phyloP scores from a whole-genome alignment of 2,113 vertebrate species.

The Carassius carassius region DNA sequence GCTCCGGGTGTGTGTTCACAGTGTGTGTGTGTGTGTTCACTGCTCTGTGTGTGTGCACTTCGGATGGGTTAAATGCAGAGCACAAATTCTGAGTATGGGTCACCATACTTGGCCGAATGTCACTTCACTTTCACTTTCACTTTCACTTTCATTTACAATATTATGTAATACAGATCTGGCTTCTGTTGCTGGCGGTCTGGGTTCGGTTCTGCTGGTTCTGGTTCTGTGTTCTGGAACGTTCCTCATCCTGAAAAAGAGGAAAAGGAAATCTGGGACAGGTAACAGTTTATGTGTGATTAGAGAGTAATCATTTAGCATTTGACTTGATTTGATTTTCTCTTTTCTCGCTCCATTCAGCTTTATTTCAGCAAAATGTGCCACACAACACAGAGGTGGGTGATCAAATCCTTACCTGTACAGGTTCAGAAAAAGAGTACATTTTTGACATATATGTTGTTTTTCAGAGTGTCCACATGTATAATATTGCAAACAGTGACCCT shows the following conservation, averaged over 20 bases:
- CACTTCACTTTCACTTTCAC: too few species aligned
- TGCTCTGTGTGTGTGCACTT: too few species aligned
- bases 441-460: not conserved
- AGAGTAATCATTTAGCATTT: not conserved
- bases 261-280: constrained; percentile 1
- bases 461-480: not conserved
- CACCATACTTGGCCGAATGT: too few species aligned
- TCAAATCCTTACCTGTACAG: not conserved
- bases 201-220: constrained; percentile 8
- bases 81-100: too few species aligned
- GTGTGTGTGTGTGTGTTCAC: too few species aligned
- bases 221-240: not conserved
- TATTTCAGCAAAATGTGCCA: not conserved
- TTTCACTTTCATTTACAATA: not conserved
- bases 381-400: not conserved
- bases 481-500: not conserved
- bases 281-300: not conserved
- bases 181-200: not conserved
- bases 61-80: too few species aligned
- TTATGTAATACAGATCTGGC: not conserved
- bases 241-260: constrained; percentile 15
- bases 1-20: too few species aligned
- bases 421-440: not conserved
- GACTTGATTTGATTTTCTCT: not conserved
- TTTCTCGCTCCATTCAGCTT: not conserved